Conservation (phyloP, 2,113 vertebrate species). For the Coracopsis vasa region DNA sequence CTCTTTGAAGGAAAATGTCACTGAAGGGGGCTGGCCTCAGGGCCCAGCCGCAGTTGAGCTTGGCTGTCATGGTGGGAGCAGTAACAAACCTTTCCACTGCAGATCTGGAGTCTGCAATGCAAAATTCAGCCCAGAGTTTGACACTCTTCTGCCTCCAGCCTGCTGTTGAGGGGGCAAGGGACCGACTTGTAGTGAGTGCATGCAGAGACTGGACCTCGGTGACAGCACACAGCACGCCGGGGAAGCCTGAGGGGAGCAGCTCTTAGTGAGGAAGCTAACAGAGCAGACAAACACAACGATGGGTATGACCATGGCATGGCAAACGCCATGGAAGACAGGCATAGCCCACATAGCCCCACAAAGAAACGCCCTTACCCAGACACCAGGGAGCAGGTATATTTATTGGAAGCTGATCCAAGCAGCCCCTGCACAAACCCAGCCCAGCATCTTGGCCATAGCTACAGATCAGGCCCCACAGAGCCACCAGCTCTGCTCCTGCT, state of each 20-base stretch:
- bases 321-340: not conserved
- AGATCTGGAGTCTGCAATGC: not conserved
- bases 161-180: not conserved
- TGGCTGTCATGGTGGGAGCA: not conserved
- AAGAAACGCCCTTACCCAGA: not conserved
- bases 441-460: not conserved
- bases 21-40: not conserved
- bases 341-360: not conserved
- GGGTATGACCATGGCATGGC: not conserved
- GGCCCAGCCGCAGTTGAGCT: not conserved
- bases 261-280: accelerated
- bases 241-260: not conserved
- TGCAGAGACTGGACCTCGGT: not conserved
- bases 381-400: not conserved
- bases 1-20: not conserved
- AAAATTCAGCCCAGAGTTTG: not conserved
- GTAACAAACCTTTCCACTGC: not conserved
- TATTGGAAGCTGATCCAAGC: not conserved
- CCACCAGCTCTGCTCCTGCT: not conserved
- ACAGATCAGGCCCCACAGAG: not conserved
- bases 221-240: accelerated
- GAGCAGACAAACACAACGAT: not conserved
- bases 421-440: not conserved
- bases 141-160: not conserved
- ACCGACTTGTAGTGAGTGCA: not conserved